phyloP scores from a whole-genome alignment of 2,113 vertebrate genomes.

The Ictalurus furcatus region DNA sequence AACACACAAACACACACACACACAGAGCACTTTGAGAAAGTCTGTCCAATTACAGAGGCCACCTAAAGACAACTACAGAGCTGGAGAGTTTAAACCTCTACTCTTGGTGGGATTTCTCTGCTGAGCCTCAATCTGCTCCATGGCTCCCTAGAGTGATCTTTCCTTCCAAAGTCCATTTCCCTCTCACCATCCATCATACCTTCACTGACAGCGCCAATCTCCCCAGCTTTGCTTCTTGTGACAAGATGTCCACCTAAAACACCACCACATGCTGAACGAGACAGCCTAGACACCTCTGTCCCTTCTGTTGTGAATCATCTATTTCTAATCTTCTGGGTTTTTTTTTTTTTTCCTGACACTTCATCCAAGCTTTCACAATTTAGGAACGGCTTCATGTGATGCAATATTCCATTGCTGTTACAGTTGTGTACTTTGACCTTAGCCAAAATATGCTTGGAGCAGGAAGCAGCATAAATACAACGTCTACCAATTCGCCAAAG shows the following conservation, averaged over 20 bases:
- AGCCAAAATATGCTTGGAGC: not conserved
- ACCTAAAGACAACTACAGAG: slow-evolving; percentile 22
- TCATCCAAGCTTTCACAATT: not conserved
- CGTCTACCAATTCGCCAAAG: not conserved
- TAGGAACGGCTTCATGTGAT: not conserved
- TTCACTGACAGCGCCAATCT: slow-evolving; percentile 50
- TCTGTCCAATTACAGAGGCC: slow-evolving; percentile 45
- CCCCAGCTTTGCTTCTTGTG: slow-evolving; percentile 31
- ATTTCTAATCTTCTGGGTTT: not conserved
- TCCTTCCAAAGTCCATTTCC: slow-evolving; percentile 46
- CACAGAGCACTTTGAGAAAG: not conserved
- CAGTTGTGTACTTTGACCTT: not conserved
- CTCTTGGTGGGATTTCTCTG: slow-evolving; percentile 42
- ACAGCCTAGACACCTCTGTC: slow-evolving; percentile 24
- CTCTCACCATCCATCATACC: slow-evolving; percentile 46
- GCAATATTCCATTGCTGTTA: not conserved
- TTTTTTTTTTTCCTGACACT: not conserved
- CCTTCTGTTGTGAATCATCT: not conserved
- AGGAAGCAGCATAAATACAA: not conserved
- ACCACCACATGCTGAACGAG: not conserved
- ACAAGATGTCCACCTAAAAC: slow-evolving; percentile 36
- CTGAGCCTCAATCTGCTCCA: slow-evolving; percentile 50
- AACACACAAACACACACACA: slow-evolving; percentile 16
- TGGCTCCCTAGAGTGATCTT: slow-evolving; percentile 49
- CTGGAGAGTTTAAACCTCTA: slow-evolving; percentile 43